Percentiles rank a stretch among this genome's conserved stretches.
Evolutionary conservation across 2,888 invertebrate species (phyloP).

Genomic region (Abrostola triplasia): DNA sequence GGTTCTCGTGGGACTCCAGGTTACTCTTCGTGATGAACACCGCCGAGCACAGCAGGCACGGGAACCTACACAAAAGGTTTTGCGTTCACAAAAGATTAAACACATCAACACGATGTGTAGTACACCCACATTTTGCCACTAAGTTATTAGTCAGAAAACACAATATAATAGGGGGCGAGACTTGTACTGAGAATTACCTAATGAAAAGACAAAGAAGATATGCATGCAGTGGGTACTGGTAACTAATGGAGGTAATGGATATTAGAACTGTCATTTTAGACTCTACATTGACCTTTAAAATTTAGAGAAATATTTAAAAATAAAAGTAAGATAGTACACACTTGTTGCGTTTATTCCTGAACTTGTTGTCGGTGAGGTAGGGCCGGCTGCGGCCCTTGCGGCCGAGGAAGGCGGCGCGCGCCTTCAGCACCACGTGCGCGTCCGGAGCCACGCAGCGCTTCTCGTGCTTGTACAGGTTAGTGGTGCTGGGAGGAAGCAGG

Average conservation of each 20-base stretch:
- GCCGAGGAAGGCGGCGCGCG: constrained; percentile 73
- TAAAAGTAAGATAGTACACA: constrained; percentile 9
- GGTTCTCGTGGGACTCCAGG: constrained; percentile 68
- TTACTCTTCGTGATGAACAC: constrained; percentile 62
- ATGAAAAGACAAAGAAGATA: too few species aligned
- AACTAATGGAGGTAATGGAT: too few species aligned
- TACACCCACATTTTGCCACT: too few species aligned
- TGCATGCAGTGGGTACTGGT: too few species aligned
- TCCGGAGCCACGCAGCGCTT: constrained; percentile 75
- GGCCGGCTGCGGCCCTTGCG: constrained; percentile 73
- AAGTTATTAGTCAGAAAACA: too few species aligned
- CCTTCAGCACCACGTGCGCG: constrained; percentile 68
- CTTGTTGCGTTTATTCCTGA: constrained; percentile 14
- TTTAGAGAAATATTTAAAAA: neutral
- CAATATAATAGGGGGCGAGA: too few species aligned
- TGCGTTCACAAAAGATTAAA: too few species aligned
- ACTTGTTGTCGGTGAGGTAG: constrained; percentile 51
- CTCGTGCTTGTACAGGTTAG: constrained; percentile 82
- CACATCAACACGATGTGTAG: too few species aligned
- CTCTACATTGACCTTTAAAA: too few species aligned
- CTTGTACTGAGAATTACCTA: neutral
- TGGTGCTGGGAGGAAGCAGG: constrained; percentile 62
- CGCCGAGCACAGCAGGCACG: constrained; percentile 71
- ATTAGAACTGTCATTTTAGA: too few species aligned
- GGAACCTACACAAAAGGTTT: constrained; percentile 47